Evolutionary conservation across 2,888 invertebrate species (phyloP), one percentile per base, ranked within the genome.

Genomic region (Aquatica leii): DNA sequence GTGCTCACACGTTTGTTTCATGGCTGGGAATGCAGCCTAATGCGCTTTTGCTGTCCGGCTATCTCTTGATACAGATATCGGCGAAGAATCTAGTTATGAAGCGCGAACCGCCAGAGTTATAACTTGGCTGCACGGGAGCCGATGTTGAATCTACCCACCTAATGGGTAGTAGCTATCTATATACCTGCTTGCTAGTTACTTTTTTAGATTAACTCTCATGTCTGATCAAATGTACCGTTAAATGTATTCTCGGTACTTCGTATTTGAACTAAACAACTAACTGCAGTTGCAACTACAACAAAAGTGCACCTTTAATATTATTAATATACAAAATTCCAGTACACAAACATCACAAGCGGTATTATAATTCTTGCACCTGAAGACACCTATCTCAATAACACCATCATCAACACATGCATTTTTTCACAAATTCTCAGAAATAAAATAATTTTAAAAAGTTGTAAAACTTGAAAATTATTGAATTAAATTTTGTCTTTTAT

Each of bases 41-140:
- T 80, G 80, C 76, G 78, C 77, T 79, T 80, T 80, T 73, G 78
- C 74, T 80, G 79, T 80, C 74, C 76, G 70, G 75, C 69, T 78
- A 78, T 78, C 77, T 74, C 68, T 72, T 71, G 79, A 80, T 80
- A 78, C 77, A 79, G 78, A 79, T 79, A 79, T 78, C 78, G 76
- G 73, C 69, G 75, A 65, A 71, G 76, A 76, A 78, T 78, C 78
- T 79, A 77, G 69, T 69, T 71, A 69, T 69, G 69, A 71, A 68
- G 69, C 73, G 73, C 73, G 70, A 74, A 73, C 73, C 74, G 71
- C 68, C 73, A 69, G 74, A 76, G 73, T 73, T 74, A 74, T 70
- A 72, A 71, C 69, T 71, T 67, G 59, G 66, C 61, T 61, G 71
- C 71, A 72, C 70, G 72, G 74, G 68, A 73, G 71, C 69, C 12